Conservation (phyloP, 1,140 invertebrate species). For the Bombus pyrosoma region DNA sequence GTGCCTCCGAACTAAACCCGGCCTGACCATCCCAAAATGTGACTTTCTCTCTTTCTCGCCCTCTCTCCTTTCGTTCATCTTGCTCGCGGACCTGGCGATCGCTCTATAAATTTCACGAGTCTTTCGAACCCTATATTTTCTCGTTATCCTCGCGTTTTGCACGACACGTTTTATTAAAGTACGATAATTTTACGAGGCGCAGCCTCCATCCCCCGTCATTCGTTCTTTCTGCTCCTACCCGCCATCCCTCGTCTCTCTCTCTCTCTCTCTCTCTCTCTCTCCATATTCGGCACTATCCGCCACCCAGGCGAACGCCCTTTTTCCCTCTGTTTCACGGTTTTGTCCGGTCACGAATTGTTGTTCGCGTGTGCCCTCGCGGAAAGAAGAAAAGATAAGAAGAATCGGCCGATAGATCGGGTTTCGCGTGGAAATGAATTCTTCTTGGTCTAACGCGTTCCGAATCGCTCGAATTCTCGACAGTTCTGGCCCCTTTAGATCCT, state of each 20-base stretch:
- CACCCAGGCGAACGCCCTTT: conserved; percentile 21
- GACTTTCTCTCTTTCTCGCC: conserved; percentile 23
- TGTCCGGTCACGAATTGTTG: neutral
- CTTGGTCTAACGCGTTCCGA: conserved; percentile 33
- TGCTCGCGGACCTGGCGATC: conserved; percentile 50
- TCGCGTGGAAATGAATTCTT: conserved; percentile 35
- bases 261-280: neutral
- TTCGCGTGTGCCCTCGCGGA: neutral
- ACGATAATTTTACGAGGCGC: conserved; percentile 70
- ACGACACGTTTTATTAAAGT: conserved; percentile 72
- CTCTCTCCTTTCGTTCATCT: conserved; percentile 28
- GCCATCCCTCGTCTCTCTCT: neutral
- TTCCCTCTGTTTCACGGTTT: conserved; percentile 49
- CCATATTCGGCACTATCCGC: neutral
- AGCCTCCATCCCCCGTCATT: conserved; percentile 33
- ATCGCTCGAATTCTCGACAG: conserved; percentile 1
- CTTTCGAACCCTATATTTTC: conserved; percentile 72
- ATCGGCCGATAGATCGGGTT: neutral
- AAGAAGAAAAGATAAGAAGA: neutral
- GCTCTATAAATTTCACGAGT: conserved; percentile 71
- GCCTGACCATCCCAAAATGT: conserved; percentile 57
- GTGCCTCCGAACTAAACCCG: conserved; percentile 51
- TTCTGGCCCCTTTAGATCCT: no score
- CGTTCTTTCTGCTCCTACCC: neutral
- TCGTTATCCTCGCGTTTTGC: conserved; percentile 72